Percentiles rank a stretch among this genome's conserved stretches.
phyloP scores from a whole-genome alignment of 2,113 vertebrate species.

The Aviceda subcristata region DNA sequence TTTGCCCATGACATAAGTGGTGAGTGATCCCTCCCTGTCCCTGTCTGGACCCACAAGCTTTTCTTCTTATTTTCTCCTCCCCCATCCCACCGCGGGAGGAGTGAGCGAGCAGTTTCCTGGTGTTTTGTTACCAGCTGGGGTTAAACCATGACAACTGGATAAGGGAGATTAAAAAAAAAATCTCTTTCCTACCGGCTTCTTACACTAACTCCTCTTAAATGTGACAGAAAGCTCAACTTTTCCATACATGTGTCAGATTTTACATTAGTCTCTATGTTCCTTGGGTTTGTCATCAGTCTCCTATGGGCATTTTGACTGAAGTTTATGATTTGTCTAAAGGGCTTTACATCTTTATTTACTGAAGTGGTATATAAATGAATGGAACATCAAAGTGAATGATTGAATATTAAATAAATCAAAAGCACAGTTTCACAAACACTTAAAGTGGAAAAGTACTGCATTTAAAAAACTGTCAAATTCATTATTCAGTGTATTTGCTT shows the following conservation, averaged over 20 bases:
- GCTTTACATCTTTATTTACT: background rate
- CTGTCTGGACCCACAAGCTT: too few relatives aligned
- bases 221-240: background rate
- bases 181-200: background rate
- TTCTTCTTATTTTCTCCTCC: too few relatives aligned
- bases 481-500: background rate
- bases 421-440: background rate
- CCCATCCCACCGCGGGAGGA: too few relatives aligned
- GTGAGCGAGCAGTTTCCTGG: too few relatives aligned
- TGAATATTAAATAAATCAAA: conserved; percentile 12
- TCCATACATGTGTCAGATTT: background rate
- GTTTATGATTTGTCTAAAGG: background rate
- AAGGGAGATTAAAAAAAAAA: background rate
- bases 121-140: too few relatives aligned
- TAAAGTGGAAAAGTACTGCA: background rate
- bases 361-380: background rate
- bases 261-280: background rate
- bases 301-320: background rate
- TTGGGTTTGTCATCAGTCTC: background rate
- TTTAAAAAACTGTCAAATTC: background rate
- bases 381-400: background rate
- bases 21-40: too few relatives aligned
- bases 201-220: background rate
- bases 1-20: too few relatives aligned
- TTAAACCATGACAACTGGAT: background rate